Conservation (phyloP, 2,113 vertebrate genomes). For the Anarrhichthys ocellatus region DNA sequence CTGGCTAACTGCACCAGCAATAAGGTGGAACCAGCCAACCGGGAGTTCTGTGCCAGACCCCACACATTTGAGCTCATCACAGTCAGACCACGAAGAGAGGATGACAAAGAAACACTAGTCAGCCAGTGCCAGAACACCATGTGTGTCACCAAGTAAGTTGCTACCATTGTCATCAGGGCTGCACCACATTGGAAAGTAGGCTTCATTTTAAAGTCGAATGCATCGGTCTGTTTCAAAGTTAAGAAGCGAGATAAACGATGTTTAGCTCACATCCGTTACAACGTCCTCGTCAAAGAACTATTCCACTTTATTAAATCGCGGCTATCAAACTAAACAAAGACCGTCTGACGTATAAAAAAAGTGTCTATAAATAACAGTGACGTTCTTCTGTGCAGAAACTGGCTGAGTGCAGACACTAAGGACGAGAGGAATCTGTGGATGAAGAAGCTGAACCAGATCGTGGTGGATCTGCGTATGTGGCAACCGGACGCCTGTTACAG, state of each 20-base stretch:
- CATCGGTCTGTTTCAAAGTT: too few species aligned
- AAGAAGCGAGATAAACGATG: too few species aligned
- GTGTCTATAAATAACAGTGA: neutral
- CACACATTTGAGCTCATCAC: slow-evolving; percentile 96
- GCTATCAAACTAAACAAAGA: too few species aligned
- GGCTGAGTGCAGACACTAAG: slow-evolving; percentile 98
- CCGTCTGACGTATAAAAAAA: too few species aligned
- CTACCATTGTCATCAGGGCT: neutral
- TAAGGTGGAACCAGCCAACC: slow-evolving; percentile 91
- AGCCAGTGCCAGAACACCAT: slow-evolving; percentile 93
- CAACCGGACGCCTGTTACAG: slow-evolving; percentile 93
- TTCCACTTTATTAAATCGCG: too few species aligned
- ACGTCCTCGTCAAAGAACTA: too few species aligned
- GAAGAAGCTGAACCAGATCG: slow-evolving; percentile 94
- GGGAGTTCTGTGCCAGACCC: slow-evolving; percentile 96
- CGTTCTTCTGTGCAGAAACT: slow-evolving; percentile 86
- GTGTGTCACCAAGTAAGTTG: slow-evolving; percentile 95
- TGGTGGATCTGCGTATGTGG: slow-evolving; percentile 96
- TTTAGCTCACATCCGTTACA: too few species aligned
- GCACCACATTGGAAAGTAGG: too few species aligned
- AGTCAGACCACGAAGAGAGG: slow-evolving; percentile 91
- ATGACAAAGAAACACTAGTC: slow-evolving; percentile 94
- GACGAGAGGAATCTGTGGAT: slow-evolving; percentile 98
- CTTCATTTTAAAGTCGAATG: too few species aligned
- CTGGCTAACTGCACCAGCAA: slow-evolving; percentile 92